Base-by-base conservation (phyloP, 2,888 invertebrate genomes). In the Leuctra nigra region DNA sequence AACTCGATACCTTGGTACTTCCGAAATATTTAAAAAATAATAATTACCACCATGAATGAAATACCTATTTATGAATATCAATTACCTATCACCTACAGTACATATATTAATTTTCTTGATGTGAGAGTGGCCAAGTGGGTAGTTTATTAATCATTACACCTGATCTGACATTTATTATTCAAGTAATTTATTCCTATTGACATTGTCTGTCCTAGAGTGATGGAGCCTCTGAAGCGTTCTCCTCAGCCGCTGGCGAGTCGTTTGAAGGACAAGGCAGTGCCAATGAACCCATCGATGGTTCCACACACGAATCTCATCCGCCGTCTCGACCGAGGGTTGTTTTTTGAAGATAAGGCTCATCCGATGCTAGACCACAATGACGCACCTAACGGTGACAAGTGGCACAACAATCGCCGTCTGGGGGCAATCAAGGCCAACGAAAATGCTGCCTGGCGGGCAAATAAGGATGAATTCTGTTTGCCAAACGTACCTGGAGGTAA, bases 401-500 rank as follows among this genome's bases (percentile, higher is more conserved):
- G 57, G 55, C 18, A 41, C 16, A 38, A 25, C 23, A 47, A 33
- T 13, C 48, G 53, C 13, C 41, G 41, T 22, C 47, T 55, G 11
- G 55, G 55, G 9, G 50, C 50, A 6, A 50, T 50, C 50, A 50
- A 61, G 50, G 20, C 50, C 16, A 50, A 50, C 22, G 50, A 50
- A 18, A 50, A 50, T 35, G 50, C 35, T 16, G 50, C 35, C 1
- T 50, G 50, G 50, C 33, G 50, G 18, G 35, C 50, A n/a, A 50
- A 50, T 35, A 50, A 50, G 22, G 76, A 76, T 1, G 80, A 81
- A 59, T 76, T 83, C 58, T 77, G 75, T 0, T 69, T 83, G 60
- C 83, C 83, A 0, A 80, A 79, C 65, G 75, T 83, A 22, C 80
- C 81, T 4, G 82, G 82, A 71, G 82, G 82, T 80, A 71, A 66